Evolutionary conservation across 1,140 invertebrate genomes (phyloP).

Genomic region (Macrotrachela quadricornifera): DNA sequence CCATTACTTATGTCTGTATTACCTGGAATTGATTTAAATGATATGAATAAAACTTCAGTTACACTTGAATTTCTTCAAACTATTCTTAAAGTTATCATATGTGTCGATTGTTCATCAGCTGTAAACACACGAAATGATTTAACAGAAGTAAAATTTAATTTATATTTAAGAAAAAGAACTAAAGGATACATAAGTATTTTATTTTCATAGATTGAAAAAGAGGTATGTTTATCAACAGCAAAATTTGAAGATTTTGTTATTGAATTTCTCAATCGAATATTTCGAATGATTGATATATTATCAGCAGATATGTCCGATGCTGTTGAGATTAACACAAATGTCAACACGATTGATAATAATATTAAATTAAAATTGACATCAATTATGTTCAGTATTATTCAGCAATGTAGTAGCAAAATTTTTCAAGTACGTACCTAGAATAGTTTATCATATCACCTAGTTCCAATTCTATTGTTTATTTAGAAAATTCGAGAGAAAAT

Average conservation of each 20-base stretch:
- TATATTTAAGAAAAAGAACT: no score
- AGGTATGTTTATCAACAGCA: slow-evolving; percentile 53
- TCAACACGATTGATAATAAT: no score
- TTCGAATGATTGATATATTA: not conserved
- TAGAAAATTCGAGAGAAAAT: no score
- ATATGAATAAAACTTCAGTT: slow-evolving; percentile 53
- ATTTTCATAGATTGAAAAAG: slow-evolving; percentile 35
- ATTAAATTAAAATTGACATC: no score
- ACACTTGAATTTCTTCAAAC: slow-evolving; percentile 53
- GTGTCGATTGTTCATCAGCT: slow-evolving; percentile 59
- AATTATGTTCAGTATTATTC: no score
- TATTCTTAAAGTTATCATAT: slow-evolving; percentile 49
- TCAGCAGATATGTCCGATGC: not conserved
- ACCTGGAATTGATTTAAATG: slow-evolving; percentile 73
- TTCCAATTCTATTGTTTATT: no score
- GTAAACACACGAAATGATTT: slow-evolving; percentile 42
- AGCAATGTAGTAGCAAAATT: no score
- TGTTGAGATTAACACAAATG: no score
- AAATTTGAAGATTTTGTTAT: slow-evolving; percentile 68
- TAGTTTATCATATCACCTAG: no score
- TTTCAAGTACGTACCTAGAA: no score
- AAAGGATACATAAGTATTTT: no score
- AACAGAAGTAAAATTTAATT: slow-evolving; percentile 41
- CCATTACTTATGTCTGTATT: slow-evolving; percentile 53
- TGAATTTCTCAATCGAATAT: slow-evolving; percentile 42